Percentiles rank a stretch among this genome's conserved stretches.
Evolutionary conservation across 2,113 vertebrate species (phyloP).

Genomic region (Anarrhichthys ocellatus): DNA sequence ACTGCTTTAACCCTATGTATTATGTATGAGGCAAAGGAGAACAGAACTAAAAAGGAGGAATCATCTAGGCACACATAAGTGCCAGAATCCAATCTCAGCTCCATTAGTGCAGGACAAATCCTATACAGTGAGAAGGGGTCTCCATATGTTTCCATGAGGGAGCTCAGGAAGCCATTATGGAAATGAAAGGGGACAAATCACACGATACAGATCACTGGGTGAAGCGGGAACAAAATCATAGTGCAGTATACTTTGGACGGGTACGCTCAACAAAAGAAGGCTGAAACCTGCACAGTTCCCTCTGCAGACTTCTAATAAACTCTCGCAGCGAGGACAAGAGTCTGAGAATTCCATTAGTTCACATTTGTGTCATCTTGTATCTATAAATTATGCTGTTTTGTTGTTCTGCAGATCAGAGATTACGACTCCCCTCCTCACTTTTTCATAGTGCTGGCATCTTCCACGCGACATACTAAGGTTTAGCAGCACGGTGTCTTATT

Average conservation of each 20-base stretch:
- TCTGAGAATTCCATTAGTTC: slow-evolving; percentile 59
- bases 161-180: slow-evolving; percentile 85
- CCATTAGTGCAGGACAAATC: slow-evolving; percentile 85
- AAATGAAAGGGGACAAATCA: slow-evolving; percentile 84
- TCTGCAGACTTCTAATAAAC: slow-evolving; percentile 66
- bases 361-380: slow-evolving; percentile 64
- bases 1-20: slow-evolving; percentile 84
- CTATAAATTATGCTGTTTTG: slow-evolving; percentile 64
- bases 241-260: slow-evolving; percentile 63
- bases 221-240: slow-evolving; percentile 75
- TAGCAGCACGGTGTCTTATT: slow-evolving; percentile 56
- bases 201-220: slow-evolving; percentile 76
- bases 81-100: slow-evolving; percentile 85
- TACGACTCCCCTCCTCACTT: slow-evolving; percentile 42
- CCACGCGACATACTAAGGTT: slow-evolving; percentile 48
- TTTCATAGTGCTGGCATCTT: slow-evolving; percentile 36
- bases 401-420: slow-evolving; percentile 69
- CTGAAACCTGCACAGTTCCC: slow-evolving; percentile 42
- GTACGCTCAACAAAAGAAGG: slow-evolving; percentile 56
- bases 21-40: slow-evolving; percentile 83
- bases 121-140: slow-evolving; percentile 80
- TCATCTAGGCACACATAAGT: slow-evolving; percentile 81
- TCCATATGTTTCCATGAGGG: slow-evolving; percentile 79
- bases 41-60: slow-evolving; percentile 83
- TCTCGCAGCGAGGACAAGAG: slow-evolving; percentile 39